Percentiles rank a stretch among this genome's conserved stretches.
These are phyloP conservation scores for Batillaria attramentaria DNA, from an alignment of 1,140 invertebrate species.

Conservation along the genomic window DNA sequence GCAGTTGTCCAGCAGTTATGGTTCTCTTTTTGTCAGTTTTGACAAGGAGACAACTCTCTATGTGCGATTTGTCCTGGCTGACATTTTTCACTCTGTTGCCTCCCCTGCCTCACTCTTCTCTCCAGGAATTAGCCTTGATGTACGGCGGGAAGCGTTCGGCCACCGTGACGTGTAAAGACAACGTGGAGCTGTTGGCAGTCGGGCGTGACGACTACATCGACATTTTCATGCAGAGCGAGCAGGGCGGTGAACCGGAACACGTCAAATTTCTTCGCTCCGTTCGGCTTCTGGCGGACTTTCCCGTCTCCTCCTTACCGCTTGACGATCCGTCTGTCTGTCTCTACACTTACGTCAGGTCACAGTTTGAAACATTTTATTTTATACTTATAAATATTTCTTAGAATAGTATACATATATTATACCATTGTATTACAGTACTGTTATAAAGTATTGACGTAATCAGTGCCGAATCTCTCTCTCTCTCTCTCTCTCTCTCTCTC, in stretches of 20 bases:
- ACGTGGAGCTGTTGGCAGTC: slow-evolving; percentile 68
- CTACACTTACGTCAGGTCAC: slow-evolving; percentile 68
- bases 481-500: no score
- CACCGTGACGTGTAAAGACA: slow-evolving; percentile 67
- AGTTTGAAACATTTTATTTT: no score
- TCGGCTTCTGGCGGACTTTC: slow-evolving; percentile 61
- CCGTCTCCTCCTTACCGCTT: slow-evolving; percentile 61
- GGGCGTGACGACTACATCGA: slow-evolving; percentile 69
- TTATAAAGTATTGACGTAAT: no score
- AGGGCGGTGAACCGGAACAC: slow-evolving; percentile 65
- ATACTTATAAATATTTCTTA: no score
- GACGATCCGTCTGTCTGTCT: slow-evolving; percentile 65
- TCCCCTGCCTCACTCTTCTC: not conserved
- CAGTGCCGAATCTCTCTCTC: no score
- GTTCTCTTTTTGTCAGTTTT: no score
- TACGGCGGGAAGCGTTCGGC: slow-evolving; percentile 65
- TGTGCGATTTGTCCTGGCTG: no score
- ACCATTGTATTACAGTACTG: no score
- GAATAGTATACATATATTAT: no score
- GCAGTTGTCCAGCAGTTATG: no score
- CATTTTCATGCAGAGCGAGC: slow-evolving; percentile 67
- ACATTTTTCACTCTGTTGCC: no score
- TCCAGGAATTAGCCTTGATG: slow-evolving; percentile 69
- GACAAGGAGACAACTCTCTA: no score
- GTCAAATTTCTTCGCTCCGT: slow-evolving; percentile 61